phyloP scores from a whole-genome alignment of 2,797 vertebrate genomes.

The Eurystomus glaucurus region DNA sequence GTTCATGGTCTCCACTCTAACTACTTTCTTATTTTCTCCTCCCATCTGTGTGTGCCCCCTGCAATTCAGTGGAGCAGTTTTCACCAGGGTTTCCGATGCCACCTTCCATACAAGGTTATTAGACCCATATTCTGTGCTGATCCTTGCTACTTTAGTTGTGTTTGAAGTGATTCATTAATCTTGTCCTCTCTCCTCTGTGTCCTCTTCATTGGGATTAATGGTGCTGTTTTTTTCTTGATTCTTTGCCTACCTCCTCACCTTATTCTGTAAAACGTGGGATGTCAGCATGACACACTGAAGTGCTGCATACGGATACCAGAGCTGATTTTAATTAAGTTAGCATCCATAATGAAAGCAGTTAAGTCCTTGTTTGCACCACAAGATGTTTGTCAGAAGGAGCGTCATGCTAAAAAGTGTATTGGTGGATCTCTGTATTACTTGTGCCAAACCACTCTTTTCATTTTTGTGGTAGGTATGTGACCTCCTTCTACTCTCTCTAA shows the following conservation, averaged over 20 bases:
- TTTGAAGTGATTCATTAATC: neutral
- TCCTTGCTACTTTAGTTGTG: neutral
- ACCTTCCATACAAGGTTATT: neutral
- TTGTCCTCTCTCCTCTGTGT: neutral
- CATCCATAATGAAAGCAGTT: neutral
- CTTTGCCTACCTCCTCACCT: neutral
- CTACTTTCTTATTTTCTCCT: neutral
- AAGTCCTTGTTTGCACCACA: neutral
- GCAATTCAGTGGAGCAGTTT: neutral
- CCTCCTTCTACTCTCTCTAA: neutral
- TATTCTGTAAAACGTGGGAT: neutral
- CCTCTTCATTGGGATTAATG: neutral
- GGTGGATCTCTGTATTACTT: neutral
- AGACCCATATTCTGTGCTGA: neutral
- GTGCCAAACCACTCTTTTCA: neutral
- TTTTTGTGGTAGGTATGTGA: neutral
- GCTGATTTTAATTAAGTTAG: neutral
- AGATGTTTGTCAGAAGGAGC: neutral
- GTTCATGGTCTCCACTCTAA: neutral
- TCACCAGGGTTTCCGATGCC: neutral
- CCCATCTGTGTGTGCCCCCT: neutral
- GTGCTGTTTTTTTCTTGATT: neutral
- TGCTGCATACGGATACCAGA: neutral
- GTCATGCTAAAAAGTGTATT: neutral
- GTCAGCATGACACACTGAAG: neutral